Evolutionary conservation across 1,140 invertebrate species (phyloP), one percentile per base, ranked within the genome.

Genomic region (Neuroterus valhalla): DNA sequence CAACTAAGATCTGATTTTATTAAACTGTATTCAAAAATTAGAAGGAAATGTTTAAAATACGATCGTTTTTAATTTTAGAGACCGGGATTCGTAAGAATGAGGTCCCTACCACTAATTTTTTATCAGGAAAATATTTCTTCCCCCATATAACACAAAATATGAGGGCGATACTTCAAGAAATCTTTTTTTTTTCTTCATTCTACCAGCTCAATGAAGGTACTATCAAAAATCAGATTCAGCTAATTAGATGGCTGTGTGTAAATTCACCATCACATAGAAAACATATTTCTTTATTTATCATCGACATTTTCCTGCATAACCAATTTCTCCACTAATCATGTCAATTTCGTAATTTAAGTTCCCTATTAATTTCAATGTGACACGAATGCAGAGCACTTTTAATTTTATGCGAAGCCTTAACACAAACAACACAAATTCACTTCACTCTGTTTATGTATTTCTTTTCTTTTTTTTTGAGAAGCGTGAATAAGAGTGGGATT

Each of bases 301-400:
- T 62, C n/a, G 52, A 26, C 52, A 62, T 62, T 15, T 19, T 48
- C 55, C 23, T 23, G 26, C 55, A 31, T 62, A 62, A 62, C 23
- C 0, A 62, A 31, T 15, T 62, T 62, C n/a, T 62, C 31, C 55
- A 38, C 55, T 38, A 62, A 62, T 38, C 55, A 15, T 62, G 31
- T 62, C n/a, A 62, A 62, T 55, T 55, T 55, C 14, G 14, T 55
- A 55, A 55, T 62, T 21, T 11, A 21, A 52, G 12, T 31, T 62
- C 15, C 23, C 26, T 62, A 62, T 62, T 62, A 62, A 62, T 62
- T 38, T 62, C n/a, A 62, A 62, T 62, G 55, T 15, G 55, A 62
- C 26, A 62, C 31, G 55, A 62, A 62, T 62, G 55, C 55, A 62
- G 55, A 62, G 55, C 55, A 62, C 55, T 62, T 62, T 62, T 62